phyloP scores from a whole-genome alignment of 2,113 vertebrate genomes.

The Hyperopisus bebe region DNA sequence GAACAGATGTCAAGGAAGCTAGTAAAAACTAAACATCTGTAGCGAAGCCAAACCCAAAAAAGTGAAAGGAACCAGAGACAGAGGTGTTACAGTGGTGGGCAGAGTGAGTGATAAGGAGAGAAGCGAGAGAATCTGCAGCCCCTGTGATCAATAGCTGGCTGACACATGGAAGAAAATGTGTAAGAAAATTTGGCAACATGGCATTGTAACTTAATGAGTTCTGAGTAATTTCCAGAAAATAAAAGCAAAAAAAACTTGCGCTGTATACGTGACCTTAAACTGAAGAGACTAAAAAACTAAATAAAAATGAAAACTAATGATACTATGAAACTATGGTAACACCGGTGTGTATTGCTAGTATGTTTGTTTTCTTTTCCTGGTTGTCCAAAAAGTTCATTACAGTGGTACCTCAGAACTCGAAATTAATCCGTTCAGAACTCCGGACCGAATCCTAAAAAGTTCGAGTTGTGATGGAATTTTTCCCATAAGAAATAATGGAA shows the following conservation, averaged over 20 bases:
- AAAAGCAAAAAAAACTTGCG: neutral
- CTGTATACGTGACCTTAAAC: neutral
- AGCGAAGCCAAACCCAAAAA: neutral
- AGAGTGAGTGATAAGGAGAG: neutral
- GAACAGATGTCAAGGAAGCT: neutral
- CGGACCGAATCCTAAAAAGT: too few species aligned
- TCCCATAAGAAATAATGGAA: too few species aligned
- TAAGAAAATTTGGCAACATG: neutral
- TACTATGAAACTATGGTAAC: neutral
- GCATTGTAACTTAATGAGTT: neutral
- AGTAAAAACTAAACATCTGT: neutral
- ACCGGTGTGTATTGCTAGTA: neutral
- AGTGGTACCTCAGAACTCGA: too few species aligned
- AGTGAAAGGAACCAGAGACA: neutral
- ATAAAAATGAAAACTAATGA: neutral
- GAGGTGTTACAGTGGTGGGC: neutral
- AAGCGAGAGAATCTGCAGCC: neutral
- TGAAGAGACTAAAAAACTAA: neutral
- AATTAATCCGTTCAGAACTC: too few species aligned
- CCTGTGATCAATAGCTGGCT: neutral
- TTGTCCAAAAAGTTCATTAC: neutral
- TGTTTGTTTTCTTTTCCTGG: neutral
- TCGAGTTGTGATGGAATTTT: too few species aligned
- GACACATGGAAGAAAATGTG: neutral
- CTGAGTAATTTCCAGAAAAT: neutral